These are phyloP conservation scores for Limnephilus rhombicus DNA, from an alignment of 2,888 invertebrate genomes.

Conservation along the genomic window DNA sequence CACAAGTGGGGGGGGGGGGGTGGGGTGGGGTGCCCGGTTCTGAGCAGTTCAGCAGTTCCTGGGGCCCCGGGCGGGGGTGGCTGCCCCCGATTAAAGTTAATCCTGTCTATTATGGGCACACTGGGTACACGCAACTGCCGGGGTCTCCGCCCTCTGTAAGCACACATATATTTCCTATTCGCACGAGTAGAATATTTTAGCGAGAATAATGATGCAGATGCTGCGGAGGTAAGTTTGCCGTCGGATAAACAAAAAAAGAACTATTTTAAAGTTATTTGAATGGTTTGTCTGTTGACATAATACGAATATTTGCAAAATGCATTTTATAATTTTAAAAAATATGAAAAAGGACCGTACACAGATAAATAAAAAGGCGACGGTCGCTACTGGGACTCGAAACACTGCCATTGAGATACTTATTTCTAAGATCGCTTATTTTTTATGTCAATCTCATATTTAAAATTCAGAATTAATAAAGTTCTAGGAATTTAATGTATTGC, in stretches of 20 bases:
- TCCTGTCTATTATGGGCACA: conserved; percentile 65
- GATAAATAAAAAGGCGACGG: too few relatives aligned
- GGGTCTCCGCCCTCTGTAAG: conserved; percentile 53
- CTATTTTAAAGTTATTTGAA: neutral
- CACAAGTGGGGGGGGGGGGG: neutral
- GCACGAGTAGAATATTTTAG: neutral
- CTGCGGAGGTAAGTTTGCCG: neutral
- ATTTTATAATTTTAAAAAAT: too few relatives aligned
- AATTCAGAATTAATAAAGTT: neutral
- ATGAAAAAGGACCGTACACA: too few relatives aligned
- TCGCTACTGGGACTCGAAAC: too few relatives aligned
- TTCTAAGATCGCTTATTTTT: too few relatives aligned
- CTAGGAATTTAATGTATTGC: conserved; percentile 26
- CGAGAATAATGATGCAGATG: neutral
- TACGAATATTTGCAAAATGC: too few relatives aligned
- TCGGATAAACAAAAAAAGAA: neutral
- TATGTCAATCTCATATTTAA: too few relatives aligned
- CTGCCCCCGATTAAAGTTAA: conserved; percentile 66
- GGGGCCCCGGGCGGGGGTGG: conserved; percentile 42
- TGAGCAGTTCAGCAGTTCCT: neutral
- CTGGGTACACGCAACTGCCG: conserved; percentile 62
- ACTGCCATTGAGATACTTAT: too few relatives aligned
- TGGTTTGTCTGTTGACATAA: neutral
- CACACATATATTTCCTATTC: neutral
- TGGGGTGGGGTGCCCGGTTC: neutral